Conservation (phyloP, 2,113 vertebrate species). For the Cyprinodon tularosa region DNA sequence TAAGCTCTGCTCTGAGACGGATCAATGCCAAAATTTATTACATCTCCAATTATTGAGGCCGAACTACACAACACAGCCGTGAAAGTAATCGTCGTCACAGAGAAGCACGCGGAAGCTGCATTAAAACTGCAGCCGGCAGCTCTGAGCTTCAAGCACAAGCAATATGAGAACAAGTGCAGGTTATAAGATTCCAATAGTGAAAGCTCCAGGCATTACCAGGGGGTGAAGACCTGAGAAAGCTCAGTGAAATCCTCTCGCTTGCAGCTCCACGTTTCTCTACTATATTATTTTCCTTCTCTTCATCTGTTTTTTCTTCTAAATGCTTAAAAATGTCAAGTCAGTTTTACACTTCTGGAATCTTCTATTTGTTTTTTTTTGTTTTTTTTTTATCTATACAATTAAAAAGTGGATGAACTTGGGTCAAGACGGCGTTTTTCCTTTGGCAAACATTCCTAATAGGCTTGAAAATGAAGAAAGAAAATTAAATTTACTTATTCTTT, state of each 20-base stretch:
- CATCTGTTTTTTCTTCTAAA: conserved; percentile 4
- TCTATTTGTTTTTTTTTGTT: not conserved
- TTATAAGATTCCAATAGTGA: conserved; percentile 53
- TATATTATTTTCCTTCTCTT: conserved; percentile 7
- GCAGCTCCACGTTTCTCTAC: conserved; percentile 7
- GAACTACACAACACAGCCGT: conserved; percentile 20
- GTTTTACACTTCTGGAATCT: not conserved
- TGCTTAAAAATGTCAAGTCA: conserved; percentile 11
- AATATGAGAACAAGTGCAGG: conserved; percentile 42
- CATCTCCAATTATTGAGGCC: conserved; percentile 59
- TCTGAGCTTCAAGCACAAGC: conserved; percentile 35
- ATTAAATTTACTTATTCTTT: not conserved
- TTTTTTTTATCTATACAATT: not conserved
- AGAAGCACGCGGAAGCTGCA: conserved; percentile 23
- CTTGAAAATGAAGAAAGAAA: not conserved
- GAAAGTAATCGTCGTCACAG: conserved; percentile 41
- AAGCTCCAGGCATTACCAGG: conserved; percentile 54
- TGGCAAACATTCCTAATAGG: not conserved
- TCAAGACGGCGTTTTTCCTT: not conserved
- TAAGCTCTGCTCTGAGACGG: conserved; percentile 21
- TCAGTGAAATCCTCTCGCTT: conserved; percentile 42
- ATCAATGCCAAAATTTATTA: conserved; percentile 70
- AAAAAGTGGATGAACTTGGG: not conserved
- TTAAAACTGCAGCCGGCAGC: conserved; percentile 43
- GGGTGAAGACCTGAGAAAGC: conserved; percentile 45